Evolutionary conservation across 2,797 vertebrate genomes (phyloP), one percentile per base, ranked within the genome.

Genomic region (Tinamus major): DNA sequence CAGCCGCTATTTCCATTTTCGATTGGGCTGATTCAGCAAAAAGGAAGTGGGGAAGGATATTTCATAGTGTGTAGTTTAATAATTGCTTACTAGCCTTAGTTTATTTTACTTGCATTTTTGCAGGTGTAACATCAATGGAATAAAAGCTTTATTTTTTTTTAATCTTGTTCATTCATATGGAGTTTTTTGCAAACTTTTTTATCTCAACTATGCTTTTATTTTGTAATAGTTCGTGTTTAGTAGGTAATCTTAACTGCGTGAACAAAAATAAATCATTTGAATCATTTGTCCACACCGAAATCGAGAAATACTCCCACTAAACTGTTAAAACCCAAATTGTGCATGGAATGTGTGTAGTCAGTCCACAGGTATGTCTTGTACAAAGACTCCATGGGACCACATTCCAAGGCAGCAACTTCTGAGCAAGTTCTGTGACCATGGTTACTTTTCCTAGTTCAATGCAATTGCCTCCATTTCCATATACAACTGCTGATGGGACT

Each of bases 101-200:
- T 91, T 53, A 23, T 29, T 70, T 70, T 61, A 44, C 42, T 63
- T 87, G 59, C 39, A 8, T 42, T 92, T 92, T 83, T 83, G 48
- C 51, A 87, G 42, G 24, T 44, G 35, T 90, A 90, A 42, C 24
- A 48, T 81, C 26, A 71, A 7, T 8, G 61, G 12, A 90, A 15
- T 70, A 26, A 12, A 83, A 74, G 4, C 37, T 61, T 8, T 7
- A 5, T 7, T 0, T 1, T 21, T 69, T 53, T 68, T 48, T 46
- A 41, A 15, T 85, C 44, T 80, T 63, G 7, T 17, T 89, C 6
- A 44, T 27, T 44, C 17, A 10, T 67, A 6, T 11, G 41, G 14
- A 35, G 61, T 71, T 46, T 67, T 20, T 4, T 70, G 61, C 19
- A 71, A n/a, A 62, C 72, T 78, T 72, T 23, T 55, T 55, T 61